These are phyloP conservation scores for Rhizoglyphus robini DNA, from an alignment of 1,140 invertebrate genomes.

Conservation along the genomic window DNA sequence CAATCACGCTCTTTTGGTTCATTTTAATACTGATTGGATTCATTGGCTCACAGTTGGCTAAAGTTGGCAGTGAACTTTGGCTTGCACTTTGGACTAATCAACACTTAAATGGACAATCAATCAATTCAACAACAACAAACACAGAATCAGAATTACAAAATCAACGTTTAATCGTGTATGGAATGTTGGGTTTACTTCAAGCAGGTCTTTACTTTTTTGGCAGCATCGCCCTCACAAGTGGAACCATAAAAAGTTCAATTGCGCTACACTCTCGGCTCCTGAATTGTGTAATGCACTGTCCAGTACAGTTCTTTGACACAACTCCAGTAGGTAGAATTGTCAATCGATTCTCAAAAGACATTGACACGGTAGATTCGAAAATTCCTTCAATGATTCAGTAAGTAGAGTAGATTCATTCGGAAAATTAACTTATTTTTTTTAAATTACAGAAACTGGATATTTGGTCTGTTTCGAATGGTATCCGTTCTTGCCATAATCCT, in stretches of 20 bases:
- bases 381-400: conserved; percentile 32
- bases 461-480: conserved; percentile 33
- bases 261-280: neutral
- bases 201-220: conserved; percentile 22
- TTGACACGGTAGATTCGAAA: conserved; percentile 31
- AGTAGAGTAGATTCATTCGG: neutral
- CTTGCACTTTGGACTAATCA: conserved; percentile 49
- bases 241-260: conserved; percentile 22
- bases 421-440: neutral
- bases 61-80: conserved; percentile 83
- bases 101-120: conserved; percentile 15
- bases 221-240: conserved; percentile 23
- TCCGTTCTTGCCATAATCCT: conserved; percentile 14
- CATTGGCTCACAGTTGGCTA: conserved; percentile 41
- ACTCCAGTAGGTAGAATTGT: conserved; percentile 41
- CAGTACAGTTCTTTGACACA: conserved; percentile 35
- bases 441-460: conserved; percentile 27
- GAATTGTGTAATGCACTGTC: conserved; percentile 30
- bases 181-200: conserved; percentile 51
- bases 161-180: conserved; percentile 54
- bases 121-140: neutral
- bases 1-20: conserved; percentile 23
- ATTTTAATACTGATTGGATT: conserved; percentile 24
- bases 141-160: neutral
- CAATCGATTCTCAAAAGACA: conserved; percentile 39